Conservation (phyloP, 2,113 vertebrate species). For the Nestor notabilis region DNA sequence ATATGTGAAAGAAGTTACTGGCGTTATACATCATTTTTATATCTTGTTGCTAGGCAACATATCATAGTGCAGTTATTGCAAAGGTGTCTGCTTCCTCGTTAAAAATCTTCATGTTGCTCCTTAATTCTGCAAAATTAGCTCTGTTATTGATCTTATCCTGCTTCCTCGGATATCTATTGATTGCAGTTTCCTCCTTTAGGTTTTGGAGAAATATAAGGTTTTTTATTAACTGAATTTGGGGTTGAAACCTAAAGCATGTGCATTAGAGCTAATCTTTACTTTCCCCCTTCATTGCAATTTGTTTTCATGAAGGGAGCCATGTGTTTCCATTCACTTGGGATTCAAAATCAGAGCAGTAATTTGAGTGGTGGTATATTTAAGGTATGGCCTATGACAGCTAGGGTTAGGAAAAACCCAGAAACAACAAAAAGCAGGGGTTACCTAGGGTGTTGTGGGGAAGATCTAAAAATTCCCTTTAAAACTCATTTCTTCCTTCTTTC, state of each 20-base stretch:
- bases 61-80: constrained; percentile 72
- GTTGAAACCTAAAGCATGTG: constrained; percentile 16
- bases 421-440: not conserved
- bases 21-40: constrained; percentile 80
- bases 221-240: constrained; percentile 21
- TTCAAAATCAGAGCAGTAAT: constrained; percentile 37
- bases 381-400: not conserved
- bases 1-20: constrained; percentile 75
- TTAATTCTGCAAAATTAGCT: constrained; percentile 79
- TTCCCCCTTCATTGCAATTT: constrained; percentile 26
- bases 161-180: constrained; percentile 58
- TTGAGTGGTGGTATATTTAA: constrained; percentile 10
- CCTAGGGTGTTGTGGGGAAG: not conserved
- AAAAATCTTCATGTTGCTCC: constrained; percentile 71
- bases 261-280: constrained; percentile 28
- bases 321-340: not conserved
- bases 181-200: constrained; percentile 57
- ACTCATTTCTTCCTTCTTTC: not conserved
- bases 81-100: constrained; percentile 73
- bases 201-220: constrained; percentile 1
- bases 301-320: constrained; percentile 46
- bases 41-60: constrained; percentile 81
- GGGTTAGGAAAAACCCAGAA: not conserved
- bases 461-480: not conserved
- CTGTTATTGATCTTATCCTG: constrained; percentile 67